Percentiles rank a stretch among this genome's conserved stretches.
Evolutionary conservation across 2,797 vertebrate genomes (phyloP).

Genomic region (Anomalospiza imberbis): DNA sequence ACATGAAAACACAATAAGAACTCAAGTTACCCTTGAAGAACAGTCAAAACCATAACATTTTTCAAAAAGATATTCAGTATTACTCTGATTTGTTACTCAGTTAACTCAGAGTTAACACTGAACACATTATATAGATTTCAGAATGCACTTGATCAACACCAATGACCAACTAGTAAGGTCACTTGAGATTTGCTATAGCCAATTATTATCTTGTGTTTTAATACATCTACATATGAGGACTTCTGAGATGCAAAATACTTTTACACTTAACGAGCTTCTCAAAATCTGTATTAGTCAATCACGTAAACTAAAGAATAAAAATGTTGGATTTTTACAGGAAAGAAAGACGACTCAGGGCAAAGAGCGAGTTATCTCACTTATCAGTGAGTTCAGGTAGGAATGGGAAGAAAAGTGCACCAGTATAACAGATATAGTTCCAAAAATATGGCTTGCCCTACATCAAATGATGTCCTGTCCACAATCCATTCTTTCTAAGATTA

Average conservation of each 20-base stretch:
- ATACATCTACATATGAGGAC: neutral
- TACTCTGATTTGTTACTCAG: neutral
- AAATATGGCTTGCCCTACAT: neutral
- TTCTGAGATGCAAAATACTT: neutral
- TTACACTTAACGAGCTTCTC: neutral
- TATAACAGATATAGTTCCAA: neutral
- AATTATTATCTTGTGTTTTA: neutral
- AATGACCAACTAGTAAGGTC: neutral
- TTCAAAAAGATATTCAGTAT: neutral
- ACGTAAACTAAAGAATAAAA: neutral
- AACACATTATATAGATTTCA: neutral
- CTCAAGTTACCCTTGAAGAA: neutral
- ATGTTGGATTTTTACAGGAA: neutral
- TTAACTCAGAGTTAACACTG: neutral
- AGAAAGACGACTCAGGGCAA: neutral
- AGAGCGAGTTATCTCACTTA: neutral
- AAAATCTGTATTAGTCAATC: neutral
- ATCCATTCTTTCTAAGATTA: neutral
- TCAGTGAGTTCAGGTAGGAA: neutral
- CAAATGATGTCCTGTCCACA: neutral
- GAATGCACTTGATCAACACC: neutral
- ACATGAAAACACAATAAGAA: neutral
- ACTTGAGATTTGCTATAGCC: neutral
- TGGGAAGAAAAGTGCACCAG: neutral
- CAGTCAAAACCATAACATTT: neutral